phyloP scores from a whole-genome alignment of 2,113 vertebrate genomes.

The Tetrao urogallus region DNA sequence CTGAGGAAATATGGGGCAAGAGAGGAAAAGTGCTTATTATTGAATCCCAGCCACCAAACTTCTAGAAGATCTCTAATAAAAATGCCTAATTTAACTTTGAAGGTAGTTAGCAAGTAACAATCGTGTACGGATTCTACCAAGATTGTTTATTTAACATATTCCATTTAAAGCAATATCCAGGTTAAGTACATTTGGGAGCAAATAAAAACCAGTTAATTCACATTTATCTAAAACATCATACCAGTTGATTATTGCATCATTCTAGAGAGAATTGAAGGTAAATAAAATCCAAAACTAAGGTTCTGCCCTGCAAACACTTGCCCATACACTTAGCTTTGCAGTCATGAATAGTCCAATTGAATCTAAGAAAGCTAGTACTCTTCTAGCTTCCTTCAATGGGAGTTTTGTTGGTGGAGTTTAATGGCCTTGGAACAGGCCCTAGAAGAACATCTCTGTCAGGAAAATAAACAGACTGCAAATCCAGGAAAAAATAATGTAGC shows the following conservation, averaged over 20 bases:
- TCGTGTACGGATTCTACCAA: background rate
- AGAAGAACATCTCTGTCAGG: conserved; percentile 52
- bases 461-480: conserved; percentile 46
- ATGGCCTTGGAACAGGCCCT: conserved; percentile 47
- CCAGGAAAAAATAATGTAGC: background rate
- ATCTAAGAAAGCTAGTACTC: background rate
- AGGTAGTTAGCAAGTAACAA: background rate
- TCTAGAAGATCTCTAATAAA: background rate
- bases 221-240: background rate
- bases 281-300: background rate
- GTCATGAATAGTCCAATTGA: conserved; percentile 62
- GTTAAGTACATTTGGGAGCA: background rate
- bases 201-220: background rate
- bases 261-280: background rate
- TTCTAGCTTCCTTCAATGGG: conserved; percentile 39
- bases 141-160: background rate
- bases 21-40: background rate
- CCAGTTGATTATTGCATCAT: background rate
- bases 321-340: background rate
- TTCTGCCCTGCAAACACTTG: conserved; percentile 23
- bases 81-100: background rate
- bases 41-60: background rate
- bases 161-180: background rate
- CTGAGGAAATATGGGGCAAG: background rate
- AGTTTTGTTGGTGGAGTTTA: conserved; percentile 54